Base-by-base conservation (phyloP, 2,113 vertebrate genomes). In the Vombatus ursinus region DNA sequence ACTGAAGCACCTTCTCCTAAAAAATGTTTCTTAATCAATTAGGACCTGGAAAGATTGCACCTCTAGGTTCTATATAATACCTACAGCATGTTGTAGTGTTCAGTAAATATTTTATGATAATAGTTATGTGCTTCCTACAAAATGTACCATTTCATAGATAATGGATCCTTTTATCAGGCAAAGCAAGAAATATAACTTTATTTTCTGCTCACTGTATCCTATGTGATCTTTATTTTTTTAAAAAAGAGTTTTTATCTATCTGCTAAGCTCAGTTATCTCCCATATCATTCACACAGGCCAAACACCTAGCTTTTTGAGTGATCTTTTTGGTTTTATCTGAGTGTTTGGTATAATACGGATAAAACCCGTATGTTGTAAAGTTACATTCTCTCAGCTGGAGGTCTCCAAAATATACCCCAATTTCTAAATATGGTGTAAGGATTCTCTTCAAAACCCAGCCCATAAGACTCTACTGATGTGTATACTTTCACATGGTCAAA, bases 41-140 rank as follows among this genome's bases (percentile, higher is more conserved):
- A 97, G 90, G 25, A 31, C 52, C 44, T 97, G 49, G 51, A 91
- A 50, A 95, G 52, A 95, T 10, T 90, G 28, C 90, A 91, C 90
- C 25, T 95, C 50, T 92, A n/a, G 90, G 50, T 94, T 97, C 93
- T 93, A 19, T 94, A 77, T 48, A 77, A 52, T 90, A 92, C n/a
- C 91, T 95, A 26, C 5, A 94, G 57, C 44, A 93, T 92, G 95
- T 94, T 89, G 52, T 94, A 90, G 91, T 96, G 89, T 28, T 90
- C 52, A 90, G 48, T 96, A 95, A 94, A 94, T 97, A 97, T 95
- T 97, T 97, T 92, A 92, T 95, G 94, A 92, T 95, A 94, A 93
- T 51, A 94, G 48, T 49, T 92, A 28, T 24, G 48, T 92, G 90
- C 47, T 47, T 50, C 54, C 28, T 91, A 77, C 89, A 91, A 44